phyloP scores from a whole-genome alignment of 2,113 vertebrate genomes.

The Sarotherodon lohbergeri region DNA sequence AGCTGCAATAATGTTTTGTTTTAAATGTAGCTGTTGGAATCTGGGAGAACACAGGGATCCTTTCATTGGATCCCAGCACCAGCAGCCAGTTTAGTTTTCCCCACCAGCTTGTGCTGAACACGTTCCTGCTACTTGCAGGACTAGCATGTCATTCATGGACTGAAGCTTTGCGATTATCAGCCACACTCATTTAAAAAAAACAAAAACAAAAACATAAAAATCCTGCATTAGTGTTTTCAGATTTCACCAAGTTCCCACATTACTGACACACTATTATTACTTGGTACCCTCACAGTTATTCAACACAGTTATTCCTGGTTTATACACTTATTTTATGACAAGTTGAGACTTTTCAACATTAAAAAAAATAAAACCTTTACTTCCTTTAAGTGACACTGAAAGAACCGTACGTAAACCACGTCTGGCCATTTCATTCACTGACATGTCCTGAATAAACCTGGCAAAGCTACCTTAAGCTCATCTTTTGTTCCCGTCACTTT shows the following conservation, averaged over 20 bases:
- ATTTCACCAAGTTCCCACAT: not conserved
- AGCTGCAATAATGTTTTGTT: constrained; percentile 76
- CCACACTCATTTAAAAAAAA: not conserved
- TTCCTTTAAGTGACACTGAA: not conserved
- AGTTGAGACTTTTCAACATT: not conserved
- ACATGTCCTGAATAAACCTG: not conserved
- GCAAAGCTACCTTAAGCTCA: not conserved
- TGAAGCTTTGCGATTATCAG: not conserved
- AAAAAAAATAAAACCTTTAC: not conserved
- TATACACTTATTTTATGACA: not conserved
- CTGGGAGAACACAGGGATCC: constrained; percentile 68
- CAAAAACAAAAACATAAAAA: not conserved
- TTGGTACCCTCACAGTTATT: not conserved
- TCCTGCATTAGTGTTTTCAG: not conserved
- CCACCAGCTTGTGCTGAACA: constrained; percentile 25
- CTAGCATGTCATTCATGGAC: not conserved
- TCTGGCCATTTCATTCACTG: not conserved
- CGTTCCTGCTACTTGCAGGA: not conserved
- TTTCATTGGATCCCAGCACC: constrained; percentile 63
- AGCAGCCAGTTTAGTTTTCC: constrained; percentile 56
- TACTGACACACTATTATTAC: not conserved
- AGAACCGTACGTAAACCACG: not conserved
- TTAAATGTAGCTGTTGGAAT: constrained; percentile 67
- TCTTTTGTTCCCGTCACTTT: not conserved
- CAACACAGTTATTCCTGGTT: not conserved